A percentile compares a stretch with the other conserved stretches of the same genome.
These are phyloP conservation scores for Cerastis leucographa DNA, from an alignment of 2,888 invertebrate species.

Conservation along the genomic window DNA sequence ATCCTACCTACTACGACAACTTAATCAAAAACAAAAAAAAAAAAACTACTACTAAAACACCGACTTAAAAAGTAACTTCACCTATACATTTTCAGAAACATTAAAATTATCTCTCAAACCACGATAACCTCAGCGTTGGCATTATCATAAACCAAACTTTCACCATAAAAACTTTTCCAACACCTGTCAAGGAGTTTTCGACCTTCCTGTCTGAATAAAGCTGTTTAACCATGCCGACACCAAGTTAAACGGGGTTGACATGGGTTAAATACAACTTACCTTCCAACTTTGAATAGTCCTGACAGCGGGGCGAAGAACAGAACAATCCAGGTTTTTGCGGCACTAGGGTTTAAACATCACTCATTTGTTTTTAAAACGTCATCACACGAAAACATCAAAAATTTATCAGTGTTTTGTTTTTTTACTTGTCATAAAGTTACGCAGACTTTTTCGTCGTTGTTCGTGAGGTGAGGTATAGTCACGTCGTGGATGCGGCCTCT, in stretches of 20 bases:
- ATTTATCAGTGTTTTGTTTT: constrained; percentile 7
- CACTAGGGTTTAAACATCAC: constrained; percentile 53
- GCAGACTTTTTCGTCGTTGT: constrained; percentile 55
- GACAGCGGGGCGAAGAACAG: constrained; percentile 48
- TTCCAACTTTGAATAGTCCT: constrained; percentile 67
- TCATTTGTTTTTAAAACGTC: constrained; percentile 31
- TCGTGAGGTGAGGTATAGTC: background rate
- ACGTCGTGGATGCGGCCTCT: constrained; percentile 34
- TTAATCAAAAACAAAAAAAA: background rate
- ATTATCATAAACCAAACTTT: constrained; percentile 42
- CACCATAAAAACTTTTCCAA: constrained; percentile 37
- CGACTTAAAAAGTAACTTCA: background rate
- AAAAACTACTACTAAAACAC: background rate
- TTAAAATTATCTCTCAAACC: constrained; percentile 14
- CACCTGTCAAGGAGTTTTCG: constrained; percentile 42
- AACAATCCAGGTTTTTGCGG: constrained; percentile 53
- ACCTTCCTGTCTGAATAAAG: constrained; percentile 39
- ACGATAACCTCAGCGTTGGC: constrained; percentile 20
- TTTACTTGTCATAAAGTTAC: constrained; percentile 49
- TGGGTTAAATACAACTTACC: constrained; percentile 66
- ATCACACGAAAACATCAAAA: background rate
- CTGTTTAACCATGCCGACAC: constrained; percentile 37
- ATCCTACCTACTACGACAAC: background rate
- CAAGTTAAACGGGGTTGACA: constrained; percentile 53
- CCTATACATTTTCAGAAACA: background rate